These are phyloP conservation scores for Myiozetetes cayanensis DNA, from an alignment of 2,113 vertebrate genomes.

Conservation along the genomic window DNA sequence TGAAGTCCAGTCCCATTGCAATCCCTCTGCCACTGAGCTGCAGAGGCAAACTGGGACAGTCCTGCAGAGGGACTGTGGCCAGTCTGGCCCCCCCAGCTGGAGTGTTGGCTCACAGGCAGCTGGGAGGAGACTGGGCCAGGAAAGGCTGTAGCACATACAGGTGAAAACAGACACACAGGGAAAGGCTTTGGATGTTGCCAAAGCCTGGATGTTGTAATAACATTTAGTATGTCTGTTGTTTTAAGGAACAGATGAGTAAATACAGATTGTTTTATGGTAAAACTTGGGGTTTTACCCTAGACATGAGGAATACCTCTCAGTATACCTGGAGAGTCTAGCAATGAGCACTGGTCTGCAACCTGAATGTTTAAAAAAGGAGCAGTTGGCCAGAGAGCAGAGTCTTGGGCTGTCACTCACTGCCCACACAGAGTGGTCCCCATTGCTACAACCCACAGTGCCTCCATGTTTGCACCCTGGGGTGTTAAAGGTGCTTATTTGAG, in stretches of 20 bases:
- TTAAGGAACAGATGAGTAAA: not conserved
- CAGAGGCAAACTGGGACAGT: not conserved
- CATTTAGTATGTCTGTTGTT: not conserved
- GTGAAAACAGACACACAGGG: not conserved
- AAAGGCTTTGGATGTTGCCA: not conserved
- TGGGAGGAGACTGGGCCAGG: not conserved
- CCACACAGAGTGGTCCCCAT: not conserved
- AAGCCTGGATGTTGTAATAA: not conserved
- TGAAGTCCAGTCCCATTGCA: too few species aligned
- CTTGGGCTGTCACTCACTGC: not conserved
- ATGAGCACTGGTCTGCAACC: not conserved
- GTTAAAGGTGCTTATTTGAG: rapidly evolving
- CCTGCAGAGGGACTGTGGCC: not conserved
- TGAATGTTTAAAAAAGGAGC: not conserved
- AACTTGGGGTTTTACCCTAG: not conserved
- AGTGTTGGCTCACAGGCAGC: rapidly evolving
- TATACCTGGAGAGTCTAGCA: not conserved
- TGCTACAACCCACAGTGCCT: not conserved
- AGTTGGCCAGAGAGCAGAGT: not conserved
- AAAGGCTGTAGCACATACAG: not conserved
- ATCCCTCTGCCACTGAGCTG: not conserved
- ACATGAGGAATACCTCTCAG: not conserved
- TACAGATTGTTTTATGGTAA: not conserved
- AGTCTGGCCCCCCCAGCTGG: not conserved
- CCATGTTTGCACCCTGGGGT: not conserved